A percentile compares a stretch with the other conserved stretches of the same genome.
Conservation (phyloP, 2,113 vertebrate species). For the Oryzias celebensis region DNA sequence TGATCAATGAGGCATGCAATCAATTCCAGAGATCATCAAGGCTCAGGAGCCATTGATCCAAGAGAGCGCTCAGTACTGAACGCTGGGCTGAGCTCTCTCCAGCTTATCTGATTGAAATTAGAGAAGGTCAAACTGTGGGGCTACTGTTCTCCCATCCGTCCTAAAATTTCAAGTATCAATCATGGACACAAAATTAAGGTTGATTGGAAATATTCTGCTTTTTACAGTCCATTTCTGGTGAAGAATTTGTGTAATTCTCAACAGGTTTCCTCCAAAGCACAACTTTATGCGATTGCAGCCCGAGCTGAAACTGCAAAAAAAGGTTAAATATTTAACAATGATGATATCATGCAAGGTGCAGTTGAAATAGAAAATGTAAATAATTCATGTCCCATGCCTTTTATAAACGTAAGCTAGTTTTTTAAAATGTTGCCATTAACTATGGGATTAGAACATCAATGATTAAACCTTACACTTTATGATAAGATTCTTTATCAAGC, state of each 20-base stretch:
- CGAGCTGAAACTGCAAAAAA: background rate
- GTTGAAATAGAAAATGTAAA: background rate
- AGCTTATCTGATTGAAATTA: constrained; percentile 57
- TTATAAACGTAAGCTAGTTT: too few relatives aligned
- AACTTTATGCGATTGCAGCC: background rate
- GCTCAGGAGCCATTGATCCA: constrained; percentile 61
- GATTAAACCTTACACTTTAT: too few relatives aligned
- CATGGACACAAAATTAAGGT: constrained; percentile 24
- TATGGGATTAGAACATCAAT: too few relatives aligned
- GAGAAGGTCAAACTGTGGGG: constrained; percentile 36
- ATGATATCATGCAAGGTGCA: background rate
- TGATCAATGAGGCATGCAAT: constrained; percentile 60
- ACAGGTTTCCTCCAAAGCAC: background rate
- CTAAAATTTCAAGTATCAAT: constrained; percentile 28
- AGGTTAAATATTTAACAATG: background rate
- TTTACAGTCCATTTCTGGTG: constrained; percentile 3
- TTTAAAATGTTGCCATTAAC: too few relatives aligned
- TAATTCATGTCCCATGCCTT: too few relatives aligned
- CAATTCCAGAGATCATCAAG: constrained; percentile 66
- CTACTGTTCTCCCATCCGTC: constrained; percentile 18
- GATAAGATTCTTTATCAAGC: too few relatives aligned
- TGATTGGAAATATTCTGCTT: constrained; percentile 5
- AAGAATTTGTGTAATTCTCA: background rate
- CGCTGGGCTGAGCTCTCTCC: constrained; percentile 41
- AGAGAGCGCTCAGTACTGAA: constrained; percentile 26